Conservation (phyloP, 1,140 invertebrate genomes). For the Drosophila baimaii region DNA sequence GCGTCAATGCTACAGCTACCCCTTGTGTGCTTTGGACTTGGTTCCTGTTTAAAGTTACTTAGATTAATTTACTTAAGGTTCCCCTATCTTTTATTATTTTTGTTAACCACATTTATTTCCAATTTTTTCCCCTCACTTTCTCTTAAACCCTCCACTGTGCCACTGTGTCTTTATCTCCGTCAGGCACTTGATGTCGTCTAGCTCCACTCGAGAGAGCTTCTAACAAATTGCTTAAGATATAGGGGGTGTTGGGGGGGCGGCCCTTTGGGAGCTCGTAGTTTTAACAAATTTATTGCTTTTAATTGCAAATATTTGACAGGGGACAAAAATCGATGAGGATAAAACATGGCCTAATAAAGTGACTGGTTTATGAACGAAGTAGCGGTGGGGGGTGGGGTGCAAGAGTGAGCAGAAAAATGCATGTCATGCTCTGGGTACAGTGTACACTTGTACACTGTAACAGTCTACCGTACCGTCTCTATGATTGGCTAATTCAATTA, state of each 20-base stretch:
- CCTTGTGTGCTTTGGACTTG: too few species aligned
- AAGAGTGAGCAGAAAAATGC: conserved; percentile 26
- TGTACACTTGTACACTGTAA: conserved; percentile 1
- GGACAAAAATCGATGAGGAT: conserved; percentile 16
- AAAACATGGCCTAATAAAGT: conserved; percentile 18
- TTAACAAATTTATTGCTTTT: conserved; percentile 37
- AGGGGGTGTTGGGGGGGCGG: neutral
- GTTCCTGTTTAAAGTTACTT: too few species aligned
- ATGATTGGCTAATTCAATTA: conserved; percentile 80
- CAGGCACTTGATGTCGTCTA: conserved; percentile 16
- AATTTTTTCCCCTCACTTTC: neutral
- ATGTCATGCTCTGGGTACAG: conserved; percentile 9
- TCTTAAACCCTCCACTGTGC: neutral
- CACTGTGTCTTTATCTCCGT: conserved; percentile 11
- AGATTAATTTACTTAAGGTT: too few species aligned
- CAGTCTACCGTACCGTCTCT: conserved; percentile 33
- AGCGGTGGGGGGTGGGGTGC: neutral
- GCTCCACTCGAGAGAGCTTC: conserved; percentile 6
- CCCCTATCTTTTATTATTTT: too few species aligned
- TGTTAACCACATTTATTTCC: too few species aligned
- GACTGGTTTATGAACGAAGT: conserved; percentile 3
- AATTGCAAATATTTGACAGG: conserved; percentile 33
- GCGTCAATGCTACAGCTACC: too few species aligned
- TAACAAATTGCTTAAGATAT: conserved; percentile 27
- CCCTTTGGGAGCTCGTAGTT: conserved; percentile 9